Evolutionary conservation across 2,888 invertebrate genomes (phyloP).

Genomic region (Phyto melanocephala): DNA sequence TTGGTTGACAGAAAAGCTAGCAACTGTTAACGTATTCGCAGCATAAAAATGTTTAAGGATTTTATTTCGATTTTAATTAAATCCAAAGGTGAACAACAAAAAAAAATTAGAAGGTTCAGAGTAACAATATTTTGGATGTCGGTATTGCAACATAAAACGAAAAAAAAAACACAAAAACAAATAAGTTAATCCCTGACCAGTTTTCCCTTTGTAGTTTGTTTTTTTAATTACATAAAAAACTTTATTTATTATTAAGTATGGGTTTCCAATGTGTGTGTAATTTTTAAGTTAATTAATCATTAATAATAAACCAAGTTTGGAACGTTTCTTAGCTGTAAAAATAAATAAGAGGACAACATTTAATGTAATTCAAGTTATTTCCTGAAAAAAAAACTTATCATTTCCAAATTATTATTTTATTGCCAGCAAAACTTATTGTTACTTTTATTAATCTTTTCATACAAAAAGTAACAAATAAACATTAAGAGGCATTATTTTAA

Average conservation of each 20-base stretch:
- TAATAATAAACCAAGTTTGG: conserved; percentile 4
- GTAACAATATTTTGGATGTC: not conserved
- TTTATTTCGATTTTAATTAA: not conserved
- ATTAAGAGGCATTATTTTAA: not conserved
- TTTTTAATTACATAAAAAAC: not conserved
- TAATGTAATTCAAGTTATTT: not conserved
- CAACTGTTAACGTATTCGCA: not conserved
- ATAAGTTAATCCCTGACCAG: too few relatives aligned
- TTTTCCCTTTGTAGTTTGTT: too few relatives aligned
- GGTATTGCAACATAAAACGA: too few relatives aligned
- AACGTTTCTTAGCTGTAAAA: conserved; percentile 11
- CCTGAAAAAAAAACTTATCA: conserved; percentile 3
- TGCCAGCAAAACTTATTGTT: conserved; percentile 15
- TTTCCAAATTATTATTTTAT: conserved; percentile 39
- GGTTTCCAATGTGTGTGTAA: conserved; percentile 19
- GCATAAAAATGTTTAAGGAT: conserved; percentile 2
- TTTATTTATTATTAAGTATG: conserved; percentile 38
- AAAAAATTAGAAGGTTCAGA: not conserved
- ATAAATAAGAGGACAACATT: conserved; percentile 1
- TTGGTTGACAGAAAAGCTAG: not conserved
- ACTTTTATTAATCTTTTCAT: conserved; percentile 13
- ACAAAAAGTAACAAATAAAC: conserved; percentile 15
- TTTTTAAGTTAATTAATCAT: conserved; percentile 38
- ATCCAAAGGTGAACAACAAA: too few relatives aligned
- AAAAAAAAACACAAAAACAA: too few relatives aligned